phyloP scores from a whole-genome alignment of 2,797 vertebrate species.

The Chelmon rostratus region DNA sequence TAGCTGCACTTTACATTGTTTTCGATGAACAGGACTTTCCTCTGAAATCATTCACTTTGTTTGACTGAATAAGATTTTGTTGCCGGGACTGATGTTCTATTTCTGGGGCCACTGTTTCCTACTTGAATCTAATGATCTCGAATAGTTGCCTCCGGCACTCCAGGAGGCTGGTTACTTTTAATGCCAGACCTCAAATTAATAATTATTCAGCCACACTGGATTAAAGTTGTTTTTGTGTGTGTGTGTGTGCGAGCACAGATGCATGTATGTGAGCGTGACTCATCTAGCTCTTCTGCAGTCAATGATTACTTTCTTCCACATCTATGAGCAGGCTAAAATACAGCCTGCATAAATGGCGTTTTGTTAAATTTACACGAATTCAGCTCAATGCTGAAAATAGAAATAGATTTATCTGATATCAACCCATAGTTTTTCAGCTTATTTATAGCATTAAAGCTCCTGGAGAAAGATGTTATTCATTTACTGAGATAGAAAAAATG shows the following conservation, averaged over 20 bases:
- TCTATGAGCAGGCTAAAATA: conserved; percentile 22
- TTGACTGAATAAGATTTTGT: conserved; percentile 22
- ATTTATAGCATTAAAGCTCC: conserved; percentile 65
- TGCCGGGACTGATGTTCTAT: conserved; percentile 27
- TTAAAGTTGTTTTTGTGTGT: conserved; percentile 11
- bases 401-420: conserved; percentile 62
- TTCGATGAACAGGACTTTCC: background rate
- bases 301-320: conserved; percentile 10
- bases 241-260: too few species aligned
- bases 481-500: conserved; percentile 5
- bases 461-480: conserved; percentile 22
- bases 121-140: conserved; percentile 16
- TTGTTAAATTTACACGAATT: conserved; percentile 30
- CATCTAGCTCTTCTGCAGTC: conserved; percentile 2
- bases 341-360: conserved; percentile 21
- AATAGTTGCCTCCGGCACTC: conserved; percentile 20
- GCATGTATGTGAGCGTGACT: conserved; percentile 1
- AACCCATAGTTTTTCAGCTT: conserved; percentile 43
- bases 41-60: conserved; percentile 14
- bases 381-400: conserved; percentile 37
- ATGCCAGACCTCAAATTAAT: conserved; percentile 23
- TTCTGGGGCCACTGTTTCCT: conserved; percentile 26
- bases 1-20: background rate
- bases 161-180: conserved; percentile 28
- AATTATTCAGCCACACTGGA: conserved; percentile 27